A percentile compares a stretch with the other conserved stretches of the same genome.
Evolutionary conservation across 2,797 vertebrate genomes (phyloP).

Genomic region (Chanos chanos): DNA sequence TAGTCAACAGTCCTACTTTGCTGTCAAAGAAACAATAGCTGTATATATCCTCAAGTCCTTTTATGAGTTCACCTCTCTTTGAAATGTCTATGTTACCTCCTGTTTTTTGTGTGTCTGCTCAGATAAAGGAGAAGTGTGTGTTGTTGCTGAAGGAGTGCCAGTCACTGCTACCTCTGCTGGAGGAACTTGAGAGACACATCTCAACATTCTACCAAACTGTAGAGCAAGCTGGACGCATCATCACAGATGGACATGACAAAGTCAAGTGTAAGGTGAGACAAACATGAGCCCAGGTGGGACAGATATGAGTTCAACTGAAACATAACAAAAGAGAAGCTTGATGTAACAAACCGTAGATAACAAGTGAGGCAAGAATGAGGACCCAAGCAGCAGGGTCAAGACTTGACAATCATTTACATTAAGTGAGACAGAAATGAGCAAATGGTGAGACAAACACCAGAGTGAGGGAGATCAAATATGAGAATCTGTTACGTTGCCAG

Average conservation of each 20-base stretch:
- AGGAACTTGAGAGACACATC: conserved; percentile 92
- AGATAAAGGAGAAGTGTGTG: conserved; percentile 85
- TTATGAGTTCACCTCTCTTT: conserved; percentile 17
- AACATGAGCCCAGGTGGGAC: neutral
- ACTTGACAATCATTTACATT: too few relatives aligned
- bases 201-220: conserved; percentile 88
- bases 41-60: neutral
- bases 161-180: conserved; percentile 78
- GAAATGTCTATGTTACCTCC: neutral
- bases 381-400: too few relatives aligned
- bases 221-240: conserved; percentile 72
- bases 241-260: conserved; percentile 75
- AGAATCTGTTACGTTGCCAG: too few relatives aligned
- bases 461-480: too few relatives aligned
- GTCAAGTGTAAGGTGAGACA: conserved; percentile 84
- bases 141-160: conserved; percentile 83
- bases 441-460: too few relatives aligned
- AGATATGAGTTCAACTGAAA: neutral
- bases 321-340: too few relatives aligned
- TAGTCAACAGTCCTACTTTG: neutral
- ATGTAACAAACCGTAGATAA: too few relatives aligned
- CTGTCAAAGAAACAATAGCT: neutral
- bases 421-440: too few relatives aligned
- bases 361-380: too few relatives aligned
- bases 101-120: conserved; percentile 12